Evolutionary conservation across 1,140 invertebrate species (phyloP).

Genomic region (Planococcus citri): DNA sequence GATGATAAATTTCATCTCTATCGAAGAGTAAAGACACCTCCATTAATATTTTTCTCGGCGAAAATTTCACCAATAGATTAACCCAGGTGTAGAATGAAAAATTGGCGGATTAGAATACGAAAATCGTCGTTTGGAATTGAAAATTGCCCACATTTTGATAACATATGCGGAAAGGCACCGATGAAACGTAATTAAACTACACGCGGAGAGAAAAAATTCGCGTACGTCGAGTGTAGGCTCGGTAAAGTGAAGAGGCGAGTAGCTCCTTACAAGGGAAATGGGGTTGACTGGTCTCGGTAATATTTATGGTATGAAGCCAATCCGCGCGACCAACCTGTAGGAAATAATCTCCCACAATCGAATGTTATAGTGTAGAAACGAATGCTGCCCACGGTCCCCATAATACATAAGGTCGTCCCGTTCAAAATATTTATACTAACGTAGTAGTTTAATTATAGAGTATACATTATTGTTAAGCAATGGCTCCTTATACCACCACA

Average conservation of each 20-base stretch:
- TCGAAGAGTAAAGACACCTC: too few relatives aligned
- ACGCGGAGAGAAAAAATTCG: neutral
- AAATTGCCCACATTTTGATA: neutral
- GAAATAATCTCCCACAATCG: slow-evolving; percentile 14
- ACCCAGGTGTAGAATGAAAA: too few relatives aligned
- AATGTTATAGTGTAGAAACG: neutral
- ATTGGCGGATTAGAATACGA: too few relatives aligned
- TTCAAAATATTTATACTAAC: neutral
- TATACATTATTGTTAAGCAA: neutral
- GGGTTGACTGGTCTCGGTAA: slow-evolving; percentile 14
- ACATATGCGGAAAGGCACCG: neutral
- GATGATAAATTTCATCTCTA: too few relatives aligned
- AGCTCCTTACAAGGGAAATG: slow-evolving; percentile 12
- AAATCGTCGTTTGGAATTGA: too few relatives aligned
- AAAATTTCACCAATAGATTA: too few relatives aligned
- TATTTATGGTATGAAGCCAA: neutral
- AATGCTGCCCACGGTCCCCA: neutral
- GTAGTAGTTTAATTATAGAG: slow-evolving; percentile 1
- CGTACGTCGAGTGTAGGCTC: neutral
- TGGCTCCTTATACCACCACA: too few relatives aligned
- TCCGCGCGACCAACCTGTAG: slow-evolving; percentile 1
- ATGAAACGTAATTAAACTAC: neutral
- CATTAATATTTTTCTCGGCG: too few relatives aligned
- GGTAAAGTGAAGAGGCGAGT: slow-evolving; percentile 14
- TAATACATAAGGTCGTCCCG: neutral